A percentile compares a stretch with the other conserved stretches of the same genome.
These are phyloP conservation scores for Mugil cephalus DNA, from an alignment of 2,113 vertebrate genomes.

Conservation along the genomic window DNA sequence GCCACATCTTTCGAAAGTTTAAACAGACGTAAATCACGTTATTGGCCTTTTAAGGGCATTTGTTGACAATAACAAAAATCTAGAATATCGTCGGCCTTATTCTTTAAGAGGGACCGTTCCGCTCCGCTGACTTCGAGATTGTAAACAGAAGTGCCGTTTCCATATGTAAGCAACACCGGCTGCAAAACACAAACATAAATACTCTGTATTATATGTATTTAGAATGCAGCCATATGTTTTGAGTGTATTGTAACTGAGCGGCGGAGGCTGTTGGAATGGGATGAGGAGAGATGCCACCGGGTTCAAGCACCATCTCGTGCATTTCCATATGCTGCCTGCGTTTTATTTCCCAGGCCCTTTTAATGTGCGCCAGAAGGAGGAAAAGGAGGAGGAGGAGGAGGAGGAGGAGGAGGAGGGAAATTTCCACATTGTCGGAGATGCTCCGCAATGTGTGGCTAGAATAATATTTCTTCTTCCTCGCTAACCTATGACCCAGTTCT, in stretches of 20 bases:
- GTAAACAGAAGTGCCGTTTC: slow-evolving; percentile 58
- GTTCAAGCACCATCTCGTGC: slow-evolving; percentile 13
- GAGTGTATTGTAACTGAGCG: slow-evolving; percentile 33
- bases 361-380: slow-evolving; percentile 18
- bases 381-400: neutral
- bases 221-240: slow-evolving; percentile 55
- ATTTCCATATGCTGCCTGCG: slow-evolving; percentile 50
- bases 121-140: slow-evolving; percentile 49
- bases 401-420: neutral
- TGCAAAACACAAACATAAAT: slow-evolving; percentile 38
- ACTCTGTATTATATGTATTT: slow-evolving; percentile 18
- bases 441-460: neutral
- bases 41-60: slow-evolving; percentile 15
- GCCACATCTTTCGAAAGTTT: neutral
- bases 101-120: slow-evolving; percentile 36
- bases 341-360: slow-evolving; percentile 9
- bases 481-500: slow-evolving; percentile 58
- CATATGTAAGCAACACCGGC: slow-evolving; percentile 23
- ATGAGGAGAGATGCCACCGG: slow-evolving; percentile 5
- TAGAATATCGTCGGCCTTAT: slow-evolving; percentile 20
- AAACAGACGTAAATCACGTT: neutral
- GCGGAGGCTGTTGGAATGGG: slow-evolving; percentile 13
- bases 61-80: slow-evolving; percentile 57
- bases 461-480: slow-evolving; percentile 16
- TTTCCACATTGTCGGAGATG: neutral